Evolutionary conservation across 2,113 vertebrate species (phyloP), one percentile per base, ranked within the genome.

Genomic region (Semnornis frantzii): DNA sequence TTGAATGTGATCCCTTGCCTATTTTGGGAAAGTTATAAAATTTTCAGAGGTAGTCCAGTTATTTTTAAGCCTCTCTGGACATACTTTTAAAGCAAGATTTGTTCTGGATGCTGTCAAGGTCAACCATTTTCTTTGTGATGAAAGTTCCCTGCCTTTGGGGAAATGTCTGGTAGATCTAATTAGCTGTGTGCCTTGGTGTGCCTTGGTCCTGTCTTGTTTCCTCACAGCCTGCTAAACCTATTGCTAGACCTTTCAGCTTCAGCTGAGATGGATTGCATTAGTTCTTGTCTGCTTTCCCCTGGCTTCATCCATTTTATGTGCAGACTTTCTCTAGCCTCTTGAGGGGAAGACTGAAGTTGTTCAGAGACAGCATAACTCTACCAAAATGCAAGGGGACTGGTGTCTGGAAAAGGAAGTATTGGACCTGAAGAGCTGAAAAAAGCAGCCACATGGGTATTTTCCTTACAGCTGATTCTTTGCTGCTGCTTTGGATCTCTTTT

Each of bases 31-130:
- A 60, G 63, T 82, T 93, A 92, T 89, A 93, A 92, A 90, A 92
- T 93, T 94, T 96, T 93, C 79, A 94, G 90, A 93, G 92, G 76
- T 94, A 95, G 93, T 93, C 37, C 90, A 92, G 90, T 94, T 97
- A 96, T 96, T 96, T 96, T 97, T 95, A 96, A 95, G 70, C 77
- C 44, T 83, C 82, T 94, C 79, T 90, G 83, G 92, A 78, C 85
- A 50, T 59, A 28, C 58, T 88, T 95, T 95, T 91, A 93, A 89
- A 12, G 66, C 76, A 83, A n/a, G 82, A 62, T 83, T 76, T 91
- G 81, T 94, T 96, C 94, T 85, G 87, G 84, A 68, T 94, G 76
- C 52, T 91, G 75, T 93, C 95, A 95, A 95, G 94, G 94, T 96
- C 73, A 2, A 82, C 82, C 9, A 0, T 83, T 88, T 87, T 78